These are phyloP conservation scores for Arrhamphus sclerolepis DNA, from an alignment of 2,797 vertebrate genomes.

Conservation along the genomic window DNA sequence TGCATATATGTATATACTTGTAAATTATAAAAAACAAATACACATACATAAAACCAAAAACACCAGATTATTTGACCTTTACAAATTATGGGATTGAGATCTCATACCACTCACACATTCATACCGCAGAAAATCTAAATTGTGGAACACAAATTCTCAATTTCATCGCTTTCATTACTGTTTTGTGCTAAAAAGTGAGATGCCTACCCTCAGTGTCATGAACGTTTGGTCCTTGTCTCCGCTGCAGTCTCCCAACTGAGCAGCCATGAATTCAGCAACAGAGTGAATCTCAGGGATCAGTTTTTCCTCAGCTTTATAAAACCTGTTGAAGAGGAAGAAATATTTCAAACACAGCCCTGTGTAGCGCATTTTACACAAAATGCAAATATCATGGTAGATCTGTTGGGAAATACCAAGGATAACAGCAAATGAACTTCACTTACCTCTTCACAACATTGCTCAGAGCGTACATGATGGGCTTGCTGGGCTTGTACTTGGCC, in stretches of 20 bases:
- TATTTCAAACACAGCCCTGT: background rate
- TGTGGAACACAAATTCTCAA: too few species aligned
- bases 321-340: slow-evolving; percentile 63
- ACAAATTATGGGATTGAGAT: too few species aligned
- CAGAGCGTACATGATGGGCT: slow-evolving; percentile 89
- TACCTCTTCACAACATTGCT: slow-evolving; percentile 90
- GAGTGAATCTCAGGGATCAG: slow-evolving; percentile 83
- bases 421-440: slow-evolving; percentile 25
- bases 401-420: background rate
- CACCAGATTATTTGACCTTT: too few species aligned
- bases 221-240: slow-evolving; percentile 85
- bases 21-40: too few species aligned
- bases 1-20: too few species aligned
- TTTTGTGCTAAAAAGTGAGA: background rate
- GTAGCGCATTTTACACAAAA: background rate
- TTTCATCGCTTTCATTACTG: background rate
- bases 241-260: slow-evolving; percentile 85
- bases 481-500: slow-evolving; percentile 86
- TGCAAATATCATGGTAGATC: background rate
- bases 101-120: too few species aligned
- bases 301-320: slow-evolving; percentile 75
- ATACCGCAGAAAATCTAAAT: too few species aligned
- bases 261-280: slow-evolving; percentile 84
- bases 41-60: too few species aligned
- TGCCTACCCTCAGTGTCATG: slow-evolving; percentile 88